Conservation (phyloP, 2,113 vertebrate genomes). For the Microtus ochrogaster region DNA sequence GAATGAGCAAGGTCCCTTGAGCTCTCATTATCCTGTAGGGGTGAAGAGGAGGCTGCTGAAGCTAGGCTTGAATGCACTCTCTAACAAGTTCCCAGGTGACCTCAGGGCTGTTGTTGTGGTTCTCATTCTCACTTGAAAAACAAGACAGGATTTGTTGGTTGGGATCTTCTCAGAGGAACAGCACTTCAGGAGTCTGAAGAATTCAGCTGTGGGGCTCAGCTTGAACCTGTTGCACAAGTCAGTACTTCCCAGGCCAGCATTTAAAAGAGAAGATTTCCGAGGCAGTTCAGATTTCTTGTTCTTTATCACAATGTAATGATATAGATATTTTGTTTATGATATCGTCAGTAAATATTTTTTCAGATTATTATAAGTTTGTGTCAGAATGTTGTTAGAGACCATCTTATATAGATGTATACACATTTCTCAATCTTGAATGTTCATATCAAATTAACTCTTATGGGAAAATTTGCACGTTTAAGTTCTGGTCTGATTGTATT, state of each 20-base stretch:
- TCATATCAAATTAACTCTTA: background rate
- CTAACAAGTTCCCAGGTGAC: slow-evolving; percentile 48
- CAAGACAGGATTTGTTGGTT: background rate
- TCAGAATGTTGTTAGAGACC: background rate
- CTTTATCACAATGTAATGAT: background rate
- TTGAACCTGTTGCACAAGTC: background rate
- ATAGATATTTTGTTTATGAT: background rate
- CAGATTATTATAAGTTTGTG: background rate
- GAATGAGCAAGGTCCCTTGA: background rate
- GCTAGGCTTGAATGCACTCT: too few relatives aligned
- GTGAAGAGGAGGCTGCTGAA: background rate
- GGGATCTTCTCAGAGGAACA: background rate
- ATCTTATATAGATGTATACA: background rate
- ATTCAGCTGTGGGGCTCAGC: background rate
- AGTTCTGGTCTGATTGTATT: background rate
- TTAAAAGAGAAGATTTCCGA: background rate
- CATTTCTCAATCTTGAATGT: background rate
- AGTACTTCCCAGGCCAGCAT: background rate
- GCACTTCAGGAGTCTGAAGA: background rate
- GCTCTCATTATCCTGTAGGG: background rate
- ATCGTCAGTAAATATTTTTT: background rate
- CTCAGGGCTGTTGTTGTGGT: background rate
- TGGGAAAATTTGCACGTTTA: slow-evolving; percentile 12
- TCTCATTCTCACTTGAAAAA: background rate
- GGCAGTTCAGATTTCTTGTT: background rate